phyloP scores from a whole-genome alignment of 2,113 vertebrate genomes.

The Reinhardtius hippoglossoides region DNA sequence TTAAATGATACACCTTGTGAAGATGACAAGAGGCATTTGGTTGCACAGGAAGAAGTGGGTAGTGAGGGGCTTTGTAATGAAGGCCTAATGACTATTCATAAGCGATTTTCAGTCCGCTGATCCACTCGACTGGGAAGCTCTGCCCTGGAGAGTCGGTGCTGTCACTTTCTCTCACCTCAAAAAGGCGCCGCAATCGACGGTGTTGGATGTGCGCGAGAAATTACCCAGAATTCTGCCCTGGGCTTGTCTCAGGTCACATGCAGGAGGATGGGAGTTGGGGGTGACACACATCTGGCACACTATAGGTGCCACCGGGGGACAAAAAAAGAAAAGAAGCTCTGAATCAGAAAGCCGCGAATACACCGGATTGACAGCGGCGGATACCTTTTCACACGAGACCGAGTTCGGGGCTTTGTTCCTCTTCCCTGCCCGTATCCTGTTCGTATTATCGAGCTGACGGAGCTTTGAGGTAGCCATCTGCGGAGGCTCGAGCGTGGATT shows the following conservation, averaged over 20 bases:
- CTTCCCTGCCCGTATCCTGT: conserved; percentile 36
- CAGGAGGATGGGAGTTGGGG: conserved; percentile 78
- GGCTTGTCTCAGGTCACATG: conserved; percentile 93
- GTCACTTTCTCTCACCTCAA: conserved; percentile 99
- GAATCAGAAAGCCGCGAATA: conserved; percentile 81
- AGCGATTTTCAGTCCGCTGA: conserved; percentile 98
- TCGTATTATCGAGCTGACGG: conserved; percentile 62
- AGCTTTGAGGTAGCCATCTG: conserved; percentile 59
- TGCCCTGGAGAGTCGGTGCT: conserved; percentile 98
- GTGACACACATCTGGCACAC: conserved; percentile 92
- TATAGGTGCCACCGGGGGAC: conserved; percentile 95
- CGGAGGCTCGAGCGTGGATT: conserved; percentile 35
- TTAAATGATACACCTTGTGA: conserved; percentile 99
- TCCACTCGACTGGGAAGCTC: conserved; percentile 99
- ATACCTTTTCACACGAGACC: conserved; percentile 74
- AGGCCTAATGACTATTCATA: conserved; percentile 99
- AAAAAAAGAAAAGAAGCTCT: conserved; percentile 81
- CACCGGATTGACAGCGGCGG: conserved; percentile 73
- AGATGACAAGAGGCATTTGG: conserved; percentile 99
- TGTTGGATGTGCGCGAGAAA: conserved; percentile 93
- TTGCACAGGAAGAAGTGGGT: conserved; percentile 92
- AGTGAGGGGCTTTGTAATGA: conserved; percentile 97
- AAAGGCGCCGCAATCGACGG: conserved; percentile 94
- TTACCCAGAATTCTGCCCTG: conserved; percentile 91
- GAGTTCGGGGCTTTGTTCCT: conserved; percentile 55